phyloP scores from a whole-genome alignment of 2,888 invertebrate species.

The Cheiracanthium punctorium region DNA sequence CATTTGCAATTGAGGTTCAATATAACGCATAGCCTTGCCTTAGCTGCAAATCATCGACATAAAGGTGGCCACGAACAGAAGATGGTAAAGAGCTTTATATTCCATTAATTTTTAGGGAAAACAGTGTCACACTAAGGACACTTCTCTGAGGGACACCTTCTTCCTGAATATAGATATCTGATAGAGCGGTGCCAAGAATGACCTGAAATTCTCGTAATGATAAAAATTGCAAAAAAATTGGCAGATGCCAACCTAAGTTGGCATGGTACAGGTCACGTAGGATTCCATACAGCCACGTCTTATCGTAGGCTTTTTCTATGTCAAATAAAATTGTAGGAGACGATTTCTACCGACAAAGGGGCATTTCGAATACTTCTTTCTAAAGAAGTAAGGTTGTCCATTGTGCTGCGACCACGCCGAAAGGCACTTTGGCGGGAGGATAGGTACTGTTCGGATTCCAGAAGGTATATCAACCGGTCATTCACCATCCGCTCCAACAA shows the following conservation, averaged over 20 bases:
- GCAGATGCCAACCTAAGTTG: background rate
- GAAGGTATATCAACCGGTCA: background rate
- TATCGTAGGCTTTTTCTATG: too few relatives aligned
- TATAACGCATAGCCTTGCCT: background rate
- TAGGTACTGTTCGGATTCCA: background rate
- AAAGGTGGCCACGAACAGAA: background rate
- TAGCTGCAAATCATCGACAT: slow-evolving; percentile 5
- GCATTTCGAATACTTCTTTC: background rate
- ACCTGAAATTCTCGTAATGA: background rate
- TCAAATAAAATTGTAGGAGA: background rate
- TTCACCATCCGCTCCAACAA: background rate
- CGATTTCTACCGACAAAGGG: background rate
- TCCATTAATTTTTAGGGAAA: slow-evolving; percentile 15
- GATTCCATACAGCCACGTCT: background rate
- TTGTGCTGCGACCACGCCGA: background rate
- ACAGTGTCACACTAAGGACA: slow-evolving; percentile 19
- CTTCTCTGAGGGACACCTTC: slow-evolving; percentile 14
- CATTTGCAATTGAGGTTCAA: background rate
- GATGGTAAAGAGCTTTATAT: background rate
- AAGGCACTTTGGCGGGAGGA: background rate
- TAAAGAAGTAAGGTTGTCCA: background rate
- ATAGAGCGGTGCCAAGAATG: background rate
- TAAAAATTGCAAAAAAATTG: too few relatives aligned
- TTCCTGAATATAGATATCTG: slow-evolving; percentile 77
- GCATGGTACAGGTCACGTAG: background rate